phyloP scores from a whole-genome alignment of 53 echinoderm and acorn worm species.

The Crossaster papposus region DNA sequence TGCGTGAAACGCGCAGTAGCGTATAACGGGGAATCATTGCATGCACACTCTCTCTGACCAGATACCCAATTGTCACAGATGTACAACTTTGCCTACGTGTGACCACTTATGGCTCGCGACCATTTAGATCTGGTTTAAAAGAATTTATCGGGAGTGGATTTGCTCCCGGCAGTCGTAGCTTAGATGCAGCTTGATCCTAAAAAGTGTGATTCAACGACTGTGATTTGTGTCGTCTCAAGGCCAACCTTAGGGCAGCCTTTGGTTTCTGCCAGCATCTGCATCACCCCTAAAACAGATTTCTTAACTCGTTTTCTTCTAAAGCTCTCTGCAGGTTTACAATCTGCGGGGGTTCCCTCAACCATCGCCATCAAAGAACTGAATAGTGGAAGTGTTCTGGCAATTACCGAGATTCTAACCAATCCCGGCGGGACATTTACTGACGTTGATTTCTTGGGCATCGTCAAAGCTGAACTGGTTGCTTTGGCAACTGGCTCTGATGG shows the following conservation, averaged over 20 bases:
- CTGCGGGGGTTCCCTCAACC: conserved; percentile 15
- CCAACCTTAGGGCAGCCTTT: too few relatives aligned
- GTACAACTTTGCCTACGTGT: too few relatives aligned
- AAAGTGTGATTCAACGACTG: too few relatives aligned
- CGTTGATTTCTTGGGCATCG: not conserved
- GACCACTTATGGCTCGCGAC: too few relatives aligned
- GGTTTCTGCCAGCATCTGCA: conserved; percentile 4
- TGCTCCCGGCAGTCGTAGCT: too few relatives aligned
- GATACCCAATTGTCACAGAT: too few relatives aligned
- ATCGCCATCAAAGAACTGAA: conserved; percentile 34
- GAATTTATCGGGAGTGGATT: too few relatives aligned
- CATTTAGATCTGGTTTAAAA: too few relatives aligned
- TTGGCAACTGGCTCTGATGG: conserved; percentile 64
- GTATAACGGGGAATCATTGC: not conserved
- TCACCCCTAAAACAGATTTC: not conserved
- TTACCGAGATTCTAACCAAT: conserved; percentile 32
- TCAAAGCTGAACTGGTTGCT: conserved; percentile 26
- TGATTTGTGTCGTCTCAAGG: too few relatives aligned
- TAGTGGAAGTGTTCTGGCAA: conserved; percentile 64
- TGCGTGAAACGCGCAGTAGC: too few relatives aligned
- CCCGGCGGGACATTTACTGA: conserved; percentile 35
- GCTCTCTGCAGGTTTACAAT: conserved; percentile 34
- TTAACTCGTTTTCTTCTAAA: not conserved
- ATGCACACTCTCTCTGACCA: too few relatives aligned
- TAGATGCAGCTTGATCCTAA: too few relatives aligned